These are phyloP conservation scores for Melitaea athalia DNA, from an alignment of 2,888 invertebrate species.

Conservation along the genomic window DNA sequence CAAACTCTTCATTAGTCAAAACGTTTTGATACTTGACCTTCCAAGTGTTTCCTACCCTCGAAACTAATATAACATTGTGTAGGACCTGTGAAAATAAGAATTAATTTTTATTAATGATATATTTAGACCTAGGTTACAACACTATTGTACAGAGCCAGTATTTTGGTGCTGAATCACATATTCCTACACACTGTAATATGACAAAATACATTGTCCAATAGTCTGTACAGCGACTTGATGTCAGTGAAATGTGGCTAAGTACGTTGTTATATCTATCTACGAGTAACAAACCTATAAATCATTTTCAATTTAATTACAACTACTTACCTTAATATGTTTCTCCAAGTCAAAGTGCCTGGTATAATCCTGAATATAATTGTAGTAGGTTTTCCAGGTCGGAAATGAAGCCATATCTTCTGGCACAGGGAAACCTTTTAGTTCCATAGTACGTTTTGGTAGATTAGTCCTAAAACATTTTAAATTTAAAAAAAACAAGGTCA, in stretches of 20 bases:
- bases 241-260: neutral
- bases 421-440: constrained; percentile 63
- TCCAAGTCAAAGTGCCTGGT: constrained; percentile 62
- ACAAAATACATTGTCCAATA: too few relatives aligned
- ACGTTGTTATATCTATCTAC: neutral
- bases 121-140: too few relatives aligned
- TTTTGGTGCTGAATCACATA: too few relatives aligned
- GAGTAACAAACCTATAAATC: neutral
- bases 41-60: constrained; percentile 58
- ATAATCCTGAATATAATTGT: constrained; percentile 62
- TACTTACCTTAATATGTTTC: constrained; percentile 62
- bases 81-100: constrained; percentile 54
- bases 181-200: too few relatives aligned
- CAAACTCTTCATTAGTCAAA: constrained; percentile 58
- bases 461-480: neutral
- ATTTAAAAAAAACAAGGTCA: neutral
- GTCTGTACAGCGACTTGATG: too few relatives aligned
- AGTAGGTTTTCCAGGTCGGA: constrained; percentile 61
- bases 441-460: constrained; percentile 75
- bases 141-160: too few relatives aligned
- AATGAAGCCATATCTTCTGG: constrained; percentile 63
- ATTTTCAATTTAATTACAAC: too few relatives aligned
- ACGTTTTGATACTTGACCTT: constrained; percentile 60
- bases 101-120: neutral
- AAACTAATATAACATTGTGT: constrained; percentile 62